Evolutionary conservation across 2,797 vertebrate species (phyloP).

Genomic region (Luscinia megarhynchos): DNA sequence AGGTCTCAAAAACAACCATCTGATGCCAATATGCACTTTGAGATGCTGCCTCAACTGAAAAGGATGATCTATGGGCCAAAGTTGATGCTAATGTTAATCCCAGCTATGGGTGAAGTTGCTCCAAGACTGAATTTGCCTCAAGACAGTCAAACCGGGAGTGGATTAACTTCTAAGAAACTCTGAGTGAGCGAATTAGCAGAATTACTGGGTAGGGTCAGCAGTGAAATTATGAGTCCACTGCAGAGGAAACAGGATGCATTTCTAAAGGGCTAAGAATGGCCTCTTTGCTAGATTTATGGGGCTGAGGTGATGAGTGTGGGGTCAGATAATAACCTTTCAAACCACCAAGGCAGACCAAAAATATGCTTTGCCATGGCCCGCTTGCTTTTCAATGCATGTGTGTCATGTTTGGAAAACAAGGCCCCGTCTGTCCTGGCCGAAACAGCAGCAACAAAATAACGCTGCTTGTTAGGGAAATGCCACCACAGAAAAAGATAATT

Average conservation of each 20-base stretch:
- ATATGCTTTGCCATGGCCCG: background rate
- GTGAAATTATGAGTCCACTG: background rate
- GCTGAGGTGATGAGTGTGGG: conserved; percentile 25
- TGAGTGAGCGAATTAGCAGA: background rate
- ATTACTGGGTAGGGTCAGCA: conserved; percentile 25
- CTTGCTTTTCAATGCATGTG: background rate
- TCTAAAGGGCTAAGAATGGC: background rate
- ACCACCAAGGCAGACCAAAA: conserved; percentile 31
- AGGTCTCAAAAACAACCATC: conserved; percentile 2
- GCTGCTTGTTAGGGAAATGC: conserved; percentile 29
- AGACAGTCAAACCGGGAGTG: background rate
- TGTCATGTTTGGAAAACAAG: conserved; percentile 50
- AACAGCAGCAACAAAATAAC: conserved; percentile 51
- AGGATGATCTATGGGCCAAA: background rate
- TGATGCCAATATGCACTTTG: background rate
- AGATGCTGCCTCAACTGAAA: background rate
- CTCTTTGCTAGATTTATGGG: background rate
- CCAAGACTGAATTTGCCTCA: background rate
- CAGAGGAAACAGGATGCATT: conserved; percentile 2
- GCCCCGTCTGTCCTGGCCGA: background rate
- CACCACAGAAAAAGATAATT: conserved; percentile 43
- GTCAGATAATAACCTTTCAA: conserved; percentile 37
- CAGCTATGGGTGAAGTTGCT: background rate
- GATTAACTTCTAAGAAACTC: conserved; percentile 2
- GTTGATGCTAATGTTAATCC: background rate